Evolutionary conservation across 2,888 invertebrate genomes (phyloP).

Genomic region (Chrysina gloriosa): DNA sequence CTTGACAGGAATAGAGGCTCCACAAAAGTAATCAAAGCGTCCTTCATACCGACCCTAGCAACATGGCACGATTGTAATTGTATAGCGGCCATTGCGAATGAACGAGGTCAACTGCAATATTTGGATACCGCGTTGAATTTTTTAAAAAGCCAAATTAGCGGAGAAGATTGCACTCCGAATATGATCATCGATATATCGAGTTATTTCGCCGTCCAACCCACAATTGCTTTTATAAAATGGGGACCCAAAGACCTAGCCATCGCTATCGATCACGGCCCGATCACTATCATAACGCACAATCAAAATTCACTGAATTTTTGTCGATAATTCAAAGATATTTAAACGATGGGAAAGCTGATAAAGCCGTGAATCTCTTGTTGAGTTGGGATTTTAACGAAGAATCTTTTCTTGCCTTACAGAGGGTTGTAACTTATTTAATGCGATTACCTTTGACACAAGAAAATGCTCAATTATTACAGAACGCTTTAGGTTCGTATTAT

Average conservation of each 20-base stretch:
- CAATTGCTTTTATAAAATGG: slow-evolving; percentile 60
- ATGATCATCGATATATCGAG: slow-evolving; percentile 74
- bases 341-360: slow-evolving; percentile 72
- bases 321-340: slow-evolving; percentile 69
- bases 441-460: slow-evolving; percentile 70
- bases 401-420: slow-evolving; percentile 80
- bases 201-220: slow-evolving; percentile 67
- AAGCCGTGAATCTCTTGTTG: slow-evolving; percentile 74
- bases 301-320: slow-evolving; percentile 55
- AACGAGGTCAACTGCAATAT: slow-evolving; percentile 79
- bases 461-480: slow-evolving; percentile 76
- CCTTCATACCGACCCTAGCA: slow-evolving; percentile 81
- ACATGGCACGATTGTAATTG: slow-evolving; percentile 80
- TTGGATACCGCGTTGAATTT: slow-evolving; percentile 79
- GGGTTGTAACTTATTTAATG: slow-evolving; percentile 76
- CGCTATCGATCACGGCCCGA: slow-evolving; percentile 74
- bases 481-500: slow-evolving; percentile 84
- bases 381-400: slow-evolving; percentile 80
- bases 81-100: slow-evolving; percentile 75
- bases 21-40: slow-evolving; percentile 80
- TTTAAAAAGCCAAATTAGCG: slow-evolving; percentile 74
- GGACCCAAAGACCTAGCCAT: slow-evolving; percentile 66
- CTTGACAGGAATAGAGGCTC: slow-evolving; percentile 81
- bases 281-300: slow-evolving; percentile 60
- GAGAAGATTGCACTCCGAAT: slow-evolving; percentile 73